Conservation (phyloP, 2,888 invertebrate genomes). For the Cistogaster globosa region DNA sequence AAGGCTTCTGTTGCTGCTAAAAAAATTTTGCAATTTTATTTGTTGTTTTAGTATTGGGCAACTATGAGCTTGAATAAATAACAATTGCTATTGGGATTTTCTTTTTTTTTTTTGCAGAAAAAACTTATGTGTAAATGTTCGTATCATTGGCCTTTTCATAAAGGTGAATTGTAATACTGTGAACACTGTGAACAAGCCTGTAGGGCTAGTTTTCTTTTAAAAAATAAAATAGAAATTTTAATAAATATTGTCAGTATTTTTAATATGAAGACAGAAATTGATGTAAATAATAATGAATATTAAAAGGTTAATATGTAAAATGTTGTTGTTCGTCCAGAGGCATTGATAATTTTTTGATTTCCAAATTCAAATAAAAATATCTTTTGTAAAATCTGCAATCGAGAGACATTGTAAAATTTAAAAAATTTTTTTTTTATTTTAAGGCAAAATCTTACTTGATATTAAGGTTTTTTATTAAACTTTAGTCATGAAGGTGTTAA, state of each 20-base stretch:
- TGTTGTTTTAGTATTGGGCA: conserved; percentile 5
- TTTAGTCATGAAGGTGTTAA: too few species aligned
- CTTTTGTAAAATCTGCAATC: too few species aligned
- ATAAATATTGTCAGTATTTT: conserved; percentile 68
- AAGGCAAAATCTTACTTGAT: too few species aligned
- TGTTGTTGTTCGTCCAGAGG: conserved; percentile 2
- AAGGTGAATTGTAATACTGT: conserved; percentile 56
- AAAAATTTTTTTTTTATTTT: too few species aligned
- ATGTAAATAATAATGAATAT: conserved; percentile 61
- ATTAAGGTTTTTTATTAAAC: too few species aligned
- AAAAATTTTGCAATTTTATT: conserved; percentile 44
- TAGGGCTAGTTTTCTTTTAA: conserved; percentile 42
- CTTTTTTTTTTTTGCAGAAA: not conserved
- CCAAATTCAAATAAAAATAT: not conserved
- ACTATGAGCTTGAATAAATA: not conserved
- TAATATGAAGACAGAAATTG: conserved; percentile 62
- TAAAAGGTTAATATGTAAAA: conserved; percentile 55
- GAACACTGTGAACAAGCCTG: conserved; percentile 56
- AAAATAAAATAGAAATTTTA: conserved; percentile 55
- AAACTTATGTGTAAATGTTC: conserved; percentile 39
- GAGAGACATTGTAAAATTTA: too few species aligned
- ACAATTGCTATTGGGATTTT: conserved; percentile 20
- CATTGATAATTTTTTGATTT: not conserved
- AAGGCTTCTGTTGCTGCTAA: conserved; percentile 64
- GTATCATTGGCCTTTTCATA: conserved; percentile 46